Base-by-base conservation (phyloP, 2,797 vertebrate species). In the Gadopsis marmoratus region DNA sequence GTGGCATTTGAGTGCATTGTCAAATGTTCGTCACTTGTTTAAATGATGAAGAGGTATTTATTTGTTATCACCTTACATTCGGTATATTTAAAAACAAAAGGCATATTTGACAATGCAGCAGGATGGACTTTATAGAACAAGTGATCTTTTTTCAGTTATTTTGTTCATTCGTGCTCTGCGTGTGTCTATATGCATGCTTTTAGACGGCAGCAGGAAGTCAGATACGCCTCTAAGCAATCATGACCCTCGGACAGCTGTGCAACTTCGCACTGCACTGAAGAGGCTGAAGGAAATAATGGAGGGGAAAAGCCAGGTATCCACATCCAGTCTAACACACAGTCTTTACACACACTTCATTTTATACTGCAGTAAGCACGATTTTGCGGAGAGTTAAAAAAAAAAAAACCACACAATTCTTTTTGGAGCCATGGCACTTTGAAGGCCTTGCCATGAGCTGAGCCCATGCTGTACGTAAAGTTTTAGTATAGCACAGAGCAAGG, bases 281-380 rank as follows among this genome's bases (percentile, higher is more conserved):
- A 96, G 97, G 39, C 96, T 99, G 74, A 99, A 99, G 88, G 98
- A 99, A 89, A 99, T 99, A 85, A 99, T 99, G 98, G 98, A 99
- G 87, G 98, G 98, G 61, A 99, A 96, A 93, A 99, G 98, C 85
- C 98, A 99, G 97, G 98, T 99, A 97, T 21, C 37, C 33, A 16
- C 17, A 14, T 21, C 10, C 14, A 12, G 1, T 23, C 17, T 5
- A 31, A 71, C 23, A 19, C 33, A 0, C 26, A 29, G 11, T 17
- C 5, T 48, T 19, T 17, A 8, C 29, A 50, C 6, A 45, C 23
- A 10, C 48, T 50, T 41, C 14, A 35, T 37, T 11, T 23, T 29
- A 23, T 17, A 33, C 7, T n/a, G 35, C 48, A 53, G 21, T 60
- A 10, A 68, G 45, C 55, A 45, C 26, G 43, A 9, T 12, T 31